A percentile compares a stretch with the other conserved stretches of the same genome.
Evolutionary conservation across 1,140 invertebrate genomes (phyloP).

Genomic region (Hesperophylax magnus): DNA sequence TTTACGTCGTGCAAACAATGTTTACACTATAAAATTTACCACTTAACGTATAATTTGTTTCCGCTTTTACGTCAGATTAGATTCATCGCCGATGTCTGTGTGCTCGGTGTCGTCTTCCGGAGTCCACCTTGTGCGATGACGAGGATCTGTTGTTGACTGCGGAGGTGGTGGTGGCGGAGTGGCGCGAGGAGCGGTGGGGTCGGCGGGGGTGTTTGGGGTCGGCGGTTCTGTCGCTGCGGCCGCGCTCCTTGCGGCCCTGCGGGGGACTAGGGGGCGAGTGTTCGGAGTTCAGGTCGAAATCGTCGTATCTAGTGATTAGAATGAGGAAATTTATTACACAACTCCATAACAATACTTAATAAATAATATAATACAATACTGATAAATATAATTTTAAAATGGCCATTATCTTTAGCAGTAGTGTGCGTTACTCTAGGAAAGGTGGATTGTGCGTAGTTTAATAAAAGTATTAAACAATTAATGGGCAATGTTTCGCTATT

Average conservation of each 20-base stretch:
- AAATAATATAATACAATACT: too few relatives aligned
- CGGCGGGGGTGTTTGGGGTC: slow-evolving; percentile 22
- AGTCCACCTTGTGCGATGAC: background rate
- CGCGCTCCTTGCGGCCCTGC: slow-evolving; percentile 43
- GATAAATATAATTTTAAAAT: too few relatives aligned
- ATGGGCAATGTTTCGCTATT: too few relatives aligned
- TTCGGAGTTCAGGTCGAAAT: slow-evolving; percentile 70
- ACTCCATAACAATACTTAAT: too few relatives aligned
- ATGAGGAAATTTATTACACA: too few relatives aligned
- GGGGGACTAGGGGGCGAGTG: slow-evolving; percentile 62
- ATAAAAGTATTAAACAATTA: too few relatives aligned
- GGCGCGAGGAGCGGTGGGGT: background rate
- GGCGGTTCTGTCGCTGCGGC: background rate
- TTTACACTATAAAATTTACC: too few relatives aligned
- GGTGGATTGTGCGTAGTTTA: too few relatives aligned
- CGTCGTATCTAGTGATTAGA: slow-evolving; percentile 68
- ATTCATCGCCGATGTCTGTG: slow-evolving; percentile 14
- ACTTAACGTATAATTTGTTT: background rate
- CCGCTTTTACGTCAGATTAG: background rate
- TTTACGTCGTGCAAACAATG: too few relatives aligned
- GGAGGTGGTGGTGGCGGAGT: background rate
- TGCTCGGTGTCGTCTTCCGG: background rate
- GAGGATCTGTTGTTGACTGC: too few relatives aligned
- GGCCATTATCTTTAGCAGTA: too few relatives aligned
- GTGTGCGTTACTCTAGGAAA: too few relatives aligned